Base-by-base conservation (phyloP, 2,113 vertebrate genomes). In the Pitta sordida region DNA sequence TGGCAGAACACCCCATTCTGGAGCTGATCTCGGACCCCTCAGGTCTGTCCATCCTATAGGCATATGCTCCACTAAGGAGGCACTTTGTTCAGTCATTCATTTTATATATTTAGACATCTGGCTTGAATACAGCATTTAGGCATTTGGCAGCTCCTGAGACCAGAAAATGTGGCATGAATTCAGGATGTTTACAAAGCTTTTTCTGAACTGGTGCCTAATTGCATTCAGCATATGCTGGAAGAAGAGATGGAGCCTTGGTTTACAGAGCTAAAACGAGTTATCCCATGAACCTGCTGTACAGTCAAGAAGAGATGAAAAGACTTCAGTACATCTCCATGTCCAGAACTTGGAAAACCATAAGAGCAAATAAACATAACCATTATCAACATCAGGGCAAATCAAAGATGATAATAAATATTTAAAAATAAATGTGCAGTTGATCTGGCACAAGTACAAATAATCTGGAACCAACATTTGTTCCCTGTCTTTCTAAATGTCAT, bases 61-160 rank as follows among this genome's bases (percentile, higher is more conserved):
- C 89, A 94, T 92, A 92, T 64, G 89, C 51, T 91, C 48, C 34
- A 43, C 88, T 64, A 92, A 85, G 78, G 76, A 95, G 46, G 36
- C 86, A 90, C 73, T 96, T 86, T 92, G 78, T 87, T 96, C 86
- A 95, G 53, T 76, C 80, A 92, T 91, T 92, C 82, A 80, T 95
- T 95, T 96, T 70, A 96, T 96, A 95, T 88, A 95, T 96, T 97
- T 96, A 96, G 77, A 91, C 86, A 91, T 94, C 91, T 90, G 86
- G 84, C 85, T 91, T 58, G 71, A 86, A 81, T 34, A 76, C 26
- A 81, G 71, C 83, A 67, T 93, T 83, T 83, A 93, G 86, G 93
- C 74, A 96, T 70, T 96, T 93, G 87, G 93, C 53, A 94, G 95
- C 88, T 90, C 92, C 73, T 62, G 80, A 90, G 55, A 88, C 75